Base-by-base conservation (phyloP, 2,113 vertebrate genomes). In the Mionectes macconnelli region DNA sequence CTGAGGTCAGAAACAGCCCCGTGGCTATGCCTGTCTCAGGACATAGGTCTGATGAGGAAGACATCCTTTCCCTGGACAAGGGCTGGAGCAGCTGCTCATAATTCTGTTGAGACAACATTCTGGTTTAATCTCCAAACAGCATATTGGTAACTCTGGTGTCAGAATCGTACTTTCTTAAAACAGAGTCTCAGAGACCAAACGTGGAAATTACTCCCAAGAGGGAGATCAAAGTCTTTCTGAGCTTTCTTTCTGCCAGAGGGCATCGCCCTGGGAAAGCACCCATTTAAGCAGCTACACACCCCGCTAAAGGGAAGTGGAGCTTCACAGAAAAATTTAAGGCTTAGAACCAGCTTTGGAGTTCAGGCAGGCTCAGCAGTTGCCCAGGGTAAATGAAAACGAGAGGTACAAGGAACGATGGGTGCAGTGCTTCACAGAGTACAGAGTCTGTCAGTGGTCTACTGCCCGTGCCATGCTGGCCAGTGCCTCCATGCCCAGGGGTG, bases 201-300 rank as follows among this genome's bases (percentile, higher is more conserved):
- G 18, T 1, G 30, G 31, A 74, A 12, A 50, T 40, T 44, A 33
- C 11, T 67, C 42, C 56, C 42, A 77, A 14, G 9, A 30, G 12
- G 16, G 39, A 86, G 9, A 39, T 21, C 59, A 81, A 70, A 78
- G n/a, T 15, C 20, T 44, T 49, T 66, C 28, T 12, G 5, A 82
- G 10, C 1, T 27, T 47, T 18, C 22, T 31, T 35, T 20, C 21
- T 66, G 30, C 23, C 63, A 59, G 62, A 0, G 0, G 17, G 6
- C 24, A 40, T 8, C 6, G 66, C 21, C 13, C 19, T 44, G 10
- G 45, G 18, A 85, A 92, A 87, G 31, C 10, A 76, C 4, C 8
- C 25, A 9, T 55, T 82, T n/a, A 70, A 87, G 47, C 4, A 75
- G 47, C 0, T 39, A 21, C 18, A 31, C 23, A 23, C 0, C 7